These are phyloP conservation scores for Takifugu bimaculatus DNA, from an alignment of 2,113 vertebrate genomes.

Conservation along the genomic window DNA sequence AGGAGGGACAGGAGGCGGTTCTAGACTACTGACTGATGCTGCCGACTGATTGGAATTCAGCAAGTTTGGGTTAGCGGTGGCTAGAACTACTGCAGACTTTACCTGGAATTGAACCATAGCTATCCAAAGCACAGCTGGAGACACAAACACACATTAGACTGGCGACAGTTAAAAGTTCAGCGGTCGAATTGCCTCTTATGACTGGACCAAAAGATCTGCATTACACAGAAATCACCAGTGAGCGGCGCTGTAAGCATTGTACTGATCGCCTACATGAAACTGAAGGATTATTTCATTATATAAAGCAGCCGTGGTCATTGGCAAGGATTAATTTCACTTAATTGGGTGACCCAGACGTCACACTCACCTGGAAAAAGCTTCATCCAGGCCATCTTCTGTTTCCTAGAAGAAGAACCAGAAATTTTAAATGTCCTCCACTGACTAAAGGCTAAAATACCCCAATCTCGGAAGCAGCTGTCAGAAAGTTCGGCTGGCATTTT, in stretches of 20 bases:
- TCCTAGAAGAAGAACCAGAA: slow-evolving; percentile 69
- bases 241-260: slow-evolving; percentile 12
- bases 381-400: slow-evolving; percentile 87
- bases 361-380: slow-evolving; percentile 92
- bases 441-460: no score
- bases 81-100: slow-evolving; percentile 47
- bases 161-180: slow-evolving; percentile 34
- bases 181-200: slow-evolving; percentile 5
- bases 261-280: neutral
- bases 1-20: neutral
- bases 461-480: no score
- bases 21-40: slow-evolving; percentile 4
- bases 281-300: slow-evolving; percentile 6
- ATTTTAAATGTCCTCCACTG: neutral
- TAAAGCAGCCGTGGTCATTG: slow-evolving; percentile 19
- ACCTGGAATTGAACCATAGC: slow-evolving; percentile 74
- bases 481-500: neutral
- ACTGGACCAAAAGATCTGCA: slow-evolving; percentile 8
- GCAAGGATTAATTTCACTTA: neutral
- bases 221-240: slow-evolving; percentile 29
- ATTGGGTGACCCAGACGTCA: neutral
- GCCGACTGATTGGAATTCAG: slow-evolving; percentile 20
- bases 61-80: slow-evolving; percentile 36
- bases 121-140: slow-evolving; percentile 74
- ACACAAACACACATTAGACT: slow-evolving; percentile 65